Conservation (phyloP, 2,113 vertebrate species). For the Excalfactoria chinensis region DNA sequence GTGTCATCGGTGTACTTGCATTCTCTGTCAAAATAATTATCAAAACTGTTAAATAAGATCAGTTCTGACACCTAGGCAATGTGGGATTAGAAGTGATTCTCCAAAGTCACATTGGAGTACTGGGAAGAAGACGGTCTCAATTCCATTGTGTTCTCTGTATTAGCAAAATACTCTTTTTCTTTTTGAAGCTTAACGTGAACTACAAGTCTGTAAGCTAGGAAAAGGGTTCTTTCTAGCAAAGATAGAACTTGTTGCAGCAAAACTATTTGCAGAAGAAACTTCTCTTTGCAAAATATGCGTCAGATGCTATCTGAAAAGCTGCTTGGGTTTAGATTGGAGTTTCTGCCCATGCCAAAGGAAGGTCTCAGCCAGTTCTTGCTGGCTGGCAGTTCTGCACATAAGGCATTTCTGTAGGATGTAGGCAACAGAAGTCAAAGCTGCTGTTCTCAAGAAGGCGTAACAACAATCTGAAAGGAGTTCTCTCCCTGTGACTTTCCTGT, state of each 20-base stretch:
- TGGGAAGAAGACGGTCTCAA: background rate
- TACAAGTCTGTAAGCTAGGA: background rate
- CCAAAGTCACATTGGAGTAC: conserved; percentile 1
- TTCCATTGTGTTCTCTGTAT: background rate
- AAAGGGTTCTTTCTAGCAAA: background rate
- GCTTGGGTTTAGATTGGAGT: background rate
- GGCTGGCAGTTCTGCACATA: background rate
- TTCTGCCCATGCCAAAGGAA: background rate
- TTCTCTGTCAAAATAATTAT: conserved; percentile 56
- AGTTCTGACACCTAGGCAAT: conserved; percentile 25
- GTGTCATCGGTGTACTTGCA: background rate
- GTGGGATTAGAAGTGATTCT: background rate
- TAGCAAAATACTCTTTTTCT: background rate
- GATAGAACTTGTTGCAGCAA: background rate
- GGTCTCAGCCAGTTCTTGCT: background rate
- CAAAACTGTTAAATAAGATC: conserved; percentile 43
- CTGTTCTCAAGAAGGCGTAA: background rate
- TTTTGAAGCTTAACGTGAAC: background rate
- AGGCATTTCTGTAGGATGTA: background rate
- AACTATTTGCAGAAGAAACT: background rate
- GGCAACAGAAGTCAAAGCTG: background rate
- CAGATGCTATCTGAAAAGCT: background rate
- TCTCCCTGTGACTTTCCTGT: background rate
- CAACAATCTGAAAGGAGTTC: background rate
- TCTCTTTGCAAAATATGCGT: background rate